Evolutionary conservation across 1,140 invertebrate species (phyloP), one percentile per base, ranked within the genome.

Genomic region (Conopomorpha cramerella): DNA sequence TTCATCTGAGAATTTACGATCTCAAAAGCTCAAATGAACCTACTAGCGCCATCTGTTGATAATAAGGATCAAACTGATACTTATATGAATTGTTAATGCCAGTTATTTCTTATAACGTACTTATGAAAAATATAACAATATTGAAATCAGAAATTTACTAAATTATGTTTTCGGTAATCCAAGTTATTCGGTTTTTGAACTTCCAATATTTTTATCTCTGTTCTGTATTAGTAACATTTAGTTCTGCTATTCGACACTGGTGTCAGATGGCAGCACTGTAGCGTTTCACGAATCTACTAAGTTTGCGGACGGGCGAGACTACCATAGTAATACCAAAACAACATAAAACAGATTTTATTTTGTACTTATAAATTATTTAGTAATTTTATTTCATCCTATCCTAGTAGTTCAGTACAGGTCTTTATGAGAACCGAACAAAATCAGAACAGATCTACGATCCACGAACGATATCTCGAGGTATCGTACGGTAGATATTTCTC

Each of bases 241-340:
- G 64, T 73, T 67, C 57, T 13, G 64, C 68, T 73, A 73, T 48
- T 47, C 66, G 60, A 63, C 70, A 44, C 66, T 44, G 43, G 46
- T 33, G 31, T 30, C 28, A 45, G 37, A 33, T 38, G 44, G 66
- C 66, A 62, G 55, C 57, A 67, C 58, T 43, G n/a, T 25, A 14
- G 34, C 33, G 41, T 34, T 27, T 19, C 40, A 35, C 27, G 42
- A 51, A 41, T 42, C 49, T 23, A 23, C 4, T 6, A 23, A 23
- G 19, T 23, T 23, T 23, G 10, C 10, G n/a, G n/a, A n/a, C n/a
- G n/a, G n/a, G n/a, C n/a, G n/a, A n/a, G n/a, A n/a, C n/a, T n/a
- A n/a, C n/a, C n/a, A n/a, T n/a, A n/a, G n/a, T n/a, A n/a, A n/a
- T n/a, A n/a, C n/a, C n/a, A 23, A 23, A 23, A 23, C 4, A 23